Evolutionary conservation across 2,888 invertebrate genomes (phyloP), one percentile per base, ranked within the genome.

Genomic region (Thecophora atra): DNA sequence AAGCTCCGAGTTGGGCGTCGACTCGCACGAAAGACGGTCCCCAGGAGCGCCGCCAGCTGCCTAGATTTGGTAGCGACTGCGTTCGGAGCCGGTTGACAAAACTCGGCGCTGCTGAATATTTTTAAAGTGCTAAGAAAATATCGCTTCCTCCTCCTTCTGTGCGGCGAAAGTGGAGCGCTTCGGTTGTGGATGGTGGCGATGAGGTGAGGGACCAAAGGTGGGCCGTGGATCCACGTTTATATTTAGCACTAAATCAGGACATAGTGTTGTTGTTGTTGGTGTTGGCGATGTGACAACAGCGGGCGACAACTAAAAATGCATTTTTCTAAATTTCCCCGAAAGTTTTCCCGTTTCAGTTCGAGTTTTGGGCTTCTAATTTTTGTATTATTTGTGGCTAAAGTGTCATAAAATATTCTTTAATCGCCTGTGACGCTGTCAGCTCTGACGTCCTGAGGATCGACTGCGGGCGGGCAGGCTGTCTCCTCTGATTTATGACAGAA

Each of bases 241-340:
- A 70, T 70, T 70, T 70, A 70, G 70, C 70, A 70, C 70, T 63
- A 70, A 70, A 70, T 70, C 70, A 70, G 70, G 63, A 52, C 70
- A 70, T 30, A 63, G 30, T 62, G 62, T 56, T 21, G 58, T 58
- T 68, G 56, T 44, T 56, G n/a, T 37, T 58, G 28, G 7, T 58
- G 19, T n/a, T n/a, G 19, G n/a, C 7, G 51, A 8, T 19, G 30
- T 56, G 67, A 8, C 30, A 66, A 28, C n/a, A 26, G n/a, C 26
- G 66, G 56, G 56, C 56, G n/a, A 28, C 54, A 19, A 19, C 54
- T n/a, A 3, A 21, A 21, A 19, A 44, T 26, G 42, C 24, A 11
- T 21, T 15, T 51, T 28, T 24, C 26, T 6, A 24, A 26, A 2
- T 15, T 51, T 17, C n/a, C 21, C 17, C 26, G 17, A 65, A 65